Base-by-base conservation (phyloP, 2,113 vertebrate species). In the Ictalurus punctatus region DNA sequence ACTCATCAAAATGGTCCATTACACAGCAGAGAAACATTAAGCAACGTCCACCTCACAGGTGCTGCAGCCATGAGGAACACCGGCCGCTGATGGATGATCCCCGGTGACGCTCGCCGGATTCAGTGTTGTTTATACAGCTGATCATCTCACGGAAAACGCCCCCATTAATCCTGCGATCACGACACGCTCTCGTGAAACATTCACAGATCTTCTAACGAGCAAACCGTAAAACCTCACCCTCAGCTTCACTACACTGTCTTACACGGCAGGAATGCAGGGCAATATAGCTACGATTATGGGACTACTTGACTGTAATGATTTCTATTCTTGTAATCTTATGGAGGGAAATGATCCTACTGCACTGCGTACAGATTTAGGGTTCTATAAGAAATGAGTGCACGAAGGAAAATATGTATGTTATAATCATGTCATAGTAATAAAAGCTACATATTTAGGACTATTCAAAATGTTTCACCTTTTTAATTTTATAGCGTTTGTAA, bases 1-100 rank as follows among this genome's bases (percentile, higher is more conserved):
- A 91, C 90, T 92, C 92, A 94, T 93, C 92, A 93, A 89, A 91
- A 89, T 58, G 83, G 56, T 87, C 91, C 87, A 90, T 91, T 92
- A 91, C 90, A 90, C n/a, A 52, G 88, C 34, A 79, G 85, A 87
- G 88, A 89, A 91, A 85, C 88, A 90, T 92, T 90, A 91, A 91
- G 81, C 86, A 87, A 63, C 74, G 81, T 87, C 86, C 30, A 52
- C 85, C 84, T 69, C 84, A 87, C 90, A 91, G 90, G 90, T 91
- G 90, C 89, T 71, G 74, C 52, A 81, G 83, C 59, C 83, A 80
- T 59, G 73, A 89, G 80, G 86, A 86, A 19, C 40, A 40, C 74
- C 30, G 69, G 89, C 63, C 67, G 63, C 86, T 89, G 90, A 91
- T 86, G 80, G 87, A 91, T 88, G 61, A 54, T 79, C 71, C 58